Evolutionary conservation across 2,113 vertebrate genomes (phyloP).

Genomic region (Romanogobio albipinnatus): DNA sequence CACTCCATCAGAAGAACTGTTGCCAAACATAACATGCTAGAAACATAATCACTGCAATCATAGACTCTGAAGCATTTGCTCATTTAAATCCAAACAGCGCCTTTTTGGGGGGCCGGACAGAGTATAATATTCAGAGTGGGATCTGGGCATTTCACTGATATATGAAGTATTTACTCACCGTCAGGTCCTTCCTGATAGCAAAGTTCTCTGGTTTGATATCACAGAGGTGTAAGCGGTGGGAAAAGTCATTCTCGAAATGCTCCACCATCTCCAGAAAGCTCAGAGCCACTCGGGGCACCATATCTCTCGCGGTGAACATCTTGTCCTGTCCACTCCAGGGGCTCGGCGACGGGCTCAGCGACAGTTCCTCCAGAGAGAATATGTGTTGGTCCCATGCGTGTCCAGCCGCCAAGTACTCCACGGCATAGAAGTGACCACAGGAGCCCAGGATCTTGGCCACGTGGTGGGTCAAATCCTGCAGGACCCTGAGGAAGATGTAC

Average conservation of each 20-base stretch:
- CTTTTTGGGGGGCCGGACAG: too few species aligned
- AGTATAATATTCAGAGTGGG: background rate
- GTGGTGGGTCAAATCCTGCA: slow-evolving; percentile 90
- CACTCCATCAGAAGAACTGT: too few species aligned
- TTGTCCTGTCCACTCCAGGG: slow-evolving; percentile 14
- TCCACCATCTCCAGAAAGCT: slow-evolving; percentile 95
- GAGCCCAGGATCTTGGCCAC: slow-evolving; percentile 90
- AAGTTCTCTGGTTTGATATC: slow-evolving; percentile 98
- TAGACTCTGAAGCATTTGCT: too few species aligned
- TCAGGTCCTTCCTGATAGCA: slow-evolving; percentile 91
- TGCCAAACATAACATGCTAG: too few species aligned
- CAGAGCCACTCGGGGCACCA: slow-evolving; percentile 83
- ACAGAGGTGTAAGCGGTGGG: slow-evolving; percentile 92
- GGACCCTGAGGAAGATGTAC: slow-evolving; percentile 87
- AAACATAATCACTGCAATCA: too few species aligned
- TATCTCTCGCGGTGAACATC: slow-evolving; percentile 64
- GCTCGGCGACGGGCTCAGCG: slow-evolving; percentile 25
- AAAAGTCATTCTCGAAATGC: slow-evolving; percentile 93
- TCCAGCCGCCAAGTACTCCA: slow-evolving; percentile 91
- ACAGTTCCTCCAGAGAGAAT: slow-evolving; percentile 83
- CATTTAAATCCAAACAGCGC: too few species aligned
- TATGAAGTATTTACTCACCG: slow-evolving; percentile 77
- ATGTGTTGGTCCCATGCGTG: slow-evolving; percentile 87
- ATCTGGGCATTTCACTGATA: too few species aligned
- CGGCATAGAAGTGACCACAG: slow-evolving; percentile 95